Base-by-base conservation (phyloP, 2,888 invertebrate genomes). In the Aquatica leii region DNA sequence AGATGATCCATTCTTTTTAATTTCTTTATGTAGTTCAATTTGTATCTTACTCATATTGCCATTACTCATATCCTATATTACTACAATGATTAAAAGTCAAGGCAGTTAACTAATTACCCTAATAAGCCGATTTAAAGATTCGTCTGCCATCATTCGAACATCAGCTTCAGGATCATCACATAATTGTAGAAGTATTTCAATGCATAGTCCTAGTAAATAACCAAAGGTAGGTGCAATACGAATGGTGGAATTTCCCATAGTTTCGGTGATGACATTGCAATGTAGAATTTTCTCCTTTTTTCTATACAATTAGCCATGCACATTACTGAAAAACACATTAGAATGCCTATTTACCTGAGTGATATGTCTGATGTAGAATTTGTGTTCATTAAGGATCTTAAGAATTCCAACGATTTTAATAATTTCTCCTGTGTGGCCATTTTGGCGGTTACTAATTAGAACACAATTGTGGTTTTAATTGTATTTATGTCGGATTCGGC, bases 21-120 rank as follows among this genome's bases (percentile, higher is more conserved):
- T 91, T 82, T 92, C 93, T 71, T 91, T 90, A 76, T 91, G 93
- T 43, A 95, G 82, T 79, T 93, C 93, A 74, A 92, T 88, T 75
- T 92, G 89, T 57, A 94, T 86, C 74, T 92, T 88, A 20, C 89
- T 87, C 9, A 91, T 85, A 70, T 89, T 87, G 15, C 87, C 87
- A 76, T 90, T 89, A 68, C 88, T 84, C 74, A 90, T 81, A 5
- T 86, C 85, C 80, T 81, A 61, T 31, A 74, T 76, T n/a, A n/a
- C n/a, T n/a, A 61, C 83, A 65, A n/a, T 66, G 72, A 34, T 40
- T 18, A 14, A 11, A 12, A 35, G 21, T 14, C 12, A 8, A 2
- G 11, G 41, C 24, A 9, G n/a, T n/a, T n/a, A n/a, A n/a, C n/a
- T 24, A 6, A 24, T 65, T 77, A 81, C 82, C 80, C 91, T 86